phyloP scores from a whole-genome alignment of 2,113 vertebrate species.

The Spermophilus dauricus region DNA sequence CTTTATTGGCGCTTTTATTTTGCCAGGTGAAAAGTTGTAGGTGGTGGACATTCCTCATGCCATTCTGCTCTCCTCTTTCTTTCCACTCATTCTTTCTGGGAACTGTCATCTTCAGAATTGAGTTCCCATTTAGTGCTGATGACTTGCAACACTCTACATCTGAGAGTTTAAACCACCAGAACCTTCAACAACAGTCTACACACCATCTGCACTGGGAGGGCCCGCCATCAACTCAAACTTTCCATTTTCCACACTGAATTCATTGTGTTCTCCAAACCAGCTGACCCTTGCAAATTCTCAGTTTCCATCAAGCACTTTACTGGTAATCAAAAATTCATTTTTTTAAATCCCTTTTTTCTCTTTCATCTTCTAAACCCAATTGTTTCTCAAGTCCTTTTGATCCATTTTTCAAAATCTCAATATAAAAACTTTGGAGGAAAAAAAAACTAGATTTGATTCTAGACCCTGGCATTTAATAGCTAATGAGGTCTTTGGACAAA shows the following conservation, averaged over 20 bases:
- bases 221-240: conserved; percentile 34
- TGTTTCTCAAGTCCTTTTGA: not conserved
- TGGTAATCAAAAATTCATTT: conserved; percentile 26
- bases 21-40: not conserved
- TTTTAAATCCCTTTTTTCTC: conserved; percentile 13
- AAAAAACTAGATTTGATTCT: not conserved
- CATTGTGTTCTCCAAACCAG: conserved; percentile 51
- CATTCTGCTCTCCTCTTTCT: not conserved
- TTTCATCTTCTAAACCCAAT: not conserved
- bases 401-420: conserved; percentile 53
- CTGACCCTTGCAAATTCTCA: conserved; percentile 43
- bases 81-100: conserved; percentile 58
- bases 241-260: conserved; percentile 39
- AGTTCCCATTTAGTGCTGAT: conserved; percentile 17
- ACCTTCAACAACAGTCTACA: not conserved
- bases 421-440: not conserved
- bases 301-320: not conserved
- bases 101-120: conserved; percentile 50
- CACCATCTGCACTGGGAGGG: conserved; percentile 25
- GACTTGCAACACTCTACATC: conserved; percentile 62
- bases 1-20: not conserved
- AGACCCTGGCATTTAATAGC: not conserved
- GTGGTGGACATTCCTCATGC: not conserved
- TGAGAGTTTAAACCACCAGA: not conserved
- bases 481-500: not conserved